Conservation (phyloP, 2,113 vertebrate genomes). For the Miniopterus natalensis region DNA sequence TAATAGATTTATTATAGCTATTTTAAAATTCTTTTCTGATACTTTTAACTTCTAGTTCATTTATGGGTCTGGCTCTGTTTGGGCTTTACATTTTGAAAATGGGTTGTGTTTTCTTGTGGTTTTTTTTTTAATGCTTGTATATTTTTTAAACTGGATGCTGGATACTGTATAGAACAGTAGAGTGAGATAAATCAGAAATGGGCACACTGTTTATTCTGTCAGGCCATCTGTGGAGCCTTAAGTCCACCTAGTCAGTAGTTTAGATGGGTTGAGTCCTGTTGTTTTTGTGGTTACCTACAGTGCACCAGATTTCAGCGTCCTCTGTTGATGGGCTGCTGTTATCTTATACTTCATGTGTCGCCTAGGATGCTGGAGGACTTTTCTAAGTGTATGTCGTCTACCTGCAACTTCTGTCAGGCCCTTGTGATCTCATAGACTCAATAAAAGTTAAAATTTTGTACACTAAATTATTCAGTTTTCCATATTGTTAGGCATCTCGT, state of each 20-base stretch:
- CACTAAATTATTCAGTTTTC: slow-evolving; percentile 26
- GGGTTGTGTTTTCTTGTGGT: neutral
- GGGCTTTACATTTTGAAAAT: neutral
- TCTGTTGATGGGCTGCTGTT: neutral
- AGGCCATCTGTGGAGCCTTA: neutral
- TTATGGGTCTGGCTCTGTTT: neutral
- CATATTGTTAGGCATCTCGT: slow-evolving; percentile 13
- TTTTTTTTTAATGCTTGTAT: neutral
- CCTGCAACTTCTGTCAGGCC: neutral
- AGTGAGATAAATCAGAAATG: neutral
- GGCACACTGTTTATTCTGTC: neutral
- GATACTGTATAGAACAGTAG: neutral
- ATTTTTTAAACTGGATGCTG: neutral
- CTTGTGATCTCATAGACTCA: neutral
- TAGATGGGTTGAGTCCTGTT: neutral
- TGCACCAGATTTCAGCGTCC: neutral
- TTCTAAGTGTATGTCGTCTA: neutral
- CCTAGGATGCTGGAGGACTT: neutral
- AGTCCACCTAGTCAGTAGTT: neutral
- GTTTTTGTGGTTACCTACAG: neutral
- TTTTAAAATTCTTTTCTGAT: neutral
- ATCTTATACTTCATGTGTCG: neutral
- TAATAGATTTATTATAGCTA: neutral
- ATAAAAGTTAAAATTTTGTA: neutral
- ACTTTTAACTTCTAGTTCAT: neutral